These are phyloP conservation scores for Lepidurus packardi DNA, from an alignment of 1,140 invertebrate genomes.

Conservation along the genomic window DNA sequence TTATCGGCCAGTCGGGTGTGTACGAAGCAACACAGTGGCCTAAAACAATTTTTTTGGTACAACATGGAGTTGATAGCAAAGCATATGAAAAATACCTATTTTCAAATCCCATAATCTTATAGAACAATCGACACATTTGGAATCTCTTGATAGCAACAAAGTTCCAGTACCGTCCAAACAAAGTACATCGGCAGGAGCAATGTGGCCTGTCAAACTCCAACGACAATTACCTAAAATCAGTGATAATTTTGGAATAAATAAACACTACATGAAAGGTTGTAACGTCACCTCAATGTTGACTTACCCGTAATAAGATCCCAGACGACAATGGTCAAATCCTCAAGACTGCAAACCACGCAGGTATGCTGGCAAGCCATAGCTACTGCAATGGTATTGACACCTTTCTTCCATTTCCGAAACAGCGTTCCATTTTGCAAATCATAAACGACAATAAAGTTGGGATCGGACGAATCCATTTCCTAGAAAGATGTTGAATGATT, in stretches of 20 bases:
- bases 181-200: constrained; percentile 63
- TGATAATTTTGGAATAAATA: constrained; percentile 28
- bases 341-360: constrained; percentile 74
- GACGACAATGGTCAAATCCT: constrained; percentile 71
- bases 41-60: constrained; percentile 45
- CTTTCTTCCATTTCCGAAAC: constrained; percentile 85
- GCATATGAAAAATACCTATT: constrained; percentile 52
- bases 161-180: constrained; percentile 63
- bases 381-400: constrained; percentile 67
- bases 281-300: constrained; percentile 12
- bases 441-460: constrained; percentile 85
- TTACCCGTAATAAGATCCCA: constrained; percentile 80
- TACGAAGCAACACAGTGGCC: constrained; percentile 69
- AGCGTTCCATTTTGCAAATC: constrained; percentile 85
- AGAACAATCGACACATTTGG: constrained; percentile 60
- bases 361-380: constrained; percentile 71
- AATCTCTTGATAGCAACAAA: constrained; percentile 64
- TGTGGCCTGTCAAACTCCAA: constrained; percentile 66
- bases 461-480: constrained; percentile 71
- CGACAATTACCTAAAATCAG: constrained; percentile 57
- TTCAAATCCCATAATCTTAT: constrained; percentile 71
- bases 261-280: background rate
- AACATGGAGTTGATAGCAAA: constrained; percentile 25
- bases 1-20: constrained; percentile 65
- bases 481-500: constrained; percentile 49